Percentiles rank a stretch among this genome's conserved stretches.
Conservation (phyloP, 2,797 vertebrate species). For the Scyliorhinus canicula region DNA sequence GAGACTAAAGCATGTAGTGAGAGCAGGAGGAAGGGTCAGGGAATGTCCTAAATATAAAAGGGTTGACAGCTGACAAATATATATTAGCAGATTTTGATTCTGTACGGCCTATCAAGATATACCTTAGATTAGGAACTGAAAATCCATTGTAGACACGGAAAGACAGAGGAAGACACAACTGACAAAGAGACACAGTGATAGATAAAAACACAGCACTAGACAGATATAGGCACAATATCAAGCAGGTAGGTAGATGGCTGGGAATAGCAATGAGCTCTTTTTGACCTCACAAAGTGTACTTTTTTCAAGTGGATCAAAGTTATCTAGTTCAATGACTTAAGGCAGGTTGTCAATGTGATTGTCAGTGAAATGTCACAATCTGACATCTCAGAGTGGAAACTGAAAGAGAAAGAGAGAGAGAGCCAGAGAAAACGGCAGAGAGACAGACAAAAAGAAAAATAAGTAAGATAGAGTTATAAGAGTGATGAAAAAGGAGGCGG, state of each 20-base stretch:
- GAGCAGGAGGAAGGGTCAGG: background rate
- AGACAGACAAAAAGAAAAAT: background rate
- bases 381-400: background rate
- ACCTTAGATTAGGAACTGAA: background rate
- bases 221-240: no score
- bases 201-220: background rate
- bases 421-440: background rate
- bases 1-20: background rate
- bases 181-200: background rate
- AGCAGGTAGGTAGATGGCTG: background rate
- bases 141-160: background rate
- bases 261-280: background rate
- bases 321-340: constrained; percentile 3
- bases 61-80: background rate
- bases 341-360: background rate
- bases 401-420: background rate
- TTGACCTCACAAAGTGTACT: background rate
- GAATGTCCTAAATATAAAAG: background rate
- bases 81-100: background rate
- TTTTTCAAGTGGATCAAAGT: constrained; percentile 11
- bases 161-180: background rate
- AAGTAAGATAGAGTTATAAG: no score
- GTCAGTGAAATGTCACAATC: background rate
- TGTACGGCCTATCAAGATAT: background rate
- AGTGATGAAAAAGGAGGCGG: background rate